Evolutionary conservation across 2,888 invertebrate species (phyloP).

Genomic region (Epinotia bilunana): DNA sequence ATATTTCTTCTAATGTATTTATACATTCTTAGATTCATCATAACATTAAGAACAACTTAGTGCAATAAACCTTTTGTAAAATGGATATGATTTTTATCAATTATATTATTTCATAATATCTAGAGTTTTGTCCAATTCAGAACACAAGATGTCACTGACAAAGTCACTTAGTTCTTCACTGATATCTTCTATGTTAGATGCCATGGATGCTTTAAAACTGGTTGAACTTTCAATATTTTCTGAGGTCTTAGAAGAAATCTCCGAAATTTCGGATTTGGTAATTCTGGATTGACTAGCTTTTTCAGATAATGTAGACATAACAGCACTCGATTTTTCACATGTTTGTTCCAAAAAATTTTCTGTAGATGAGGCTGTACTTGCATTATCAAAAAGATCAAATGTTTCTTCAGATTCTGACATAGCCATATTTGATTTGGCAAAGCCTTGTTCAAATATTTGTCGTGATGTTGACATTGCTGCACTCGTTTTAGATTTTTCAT

Average conservation of each 20-base stretch:
- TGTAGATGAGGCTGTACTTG: constrained; percentile 42
- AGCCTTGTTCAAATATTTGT: constrained; percentile 43
- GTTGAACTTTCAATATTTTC: constrained; percentile 28
- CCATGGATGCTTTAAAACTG: constrained; percentile 51
- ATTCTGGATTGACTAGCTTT: constrained; percentile 44
- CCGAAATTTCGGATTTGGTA: constrained; percentile 29
- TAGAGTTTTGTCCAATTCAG: constrained; percentile 60
- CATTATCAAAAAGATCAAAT: constrained; percentile 42
- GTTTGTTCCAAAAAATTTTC: constrained; percentile 11
- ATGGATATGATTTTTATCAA: constrained; percentile 33
- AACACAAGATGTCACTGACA: constrained; percentile 56
- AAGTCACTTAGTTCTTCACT: constrained; percentile 55
- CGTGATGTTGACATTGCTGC: constrained; percentile 7
- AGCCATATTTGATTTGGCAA: constrained; percentile 46
- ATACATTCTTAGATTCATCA: constrained; percentile 14
- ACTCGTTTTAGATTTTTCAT: constrained; percentile 40
- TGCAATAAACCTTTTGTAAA: constrained; percentile 53
- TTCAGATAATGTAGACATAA: constrained; percentile 33
- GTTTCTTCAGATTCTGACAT: constrained; percentile 26
- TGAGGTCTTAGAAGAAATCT: constrained; percentile 28
- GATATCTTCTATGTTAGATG: constrained; percentile 52
- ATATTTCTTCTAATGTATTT: constrained; percentile 32
- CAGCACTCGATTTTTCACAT: constrained; percentile 10
- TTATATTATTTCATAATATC: constrained; percentile 55
- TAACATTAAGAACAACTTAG: constrained; percentile 47